Base-by-base conservation (phyloP, 1,140 invertebrate genomes). In the Habropoda laboriosa region DNA sequence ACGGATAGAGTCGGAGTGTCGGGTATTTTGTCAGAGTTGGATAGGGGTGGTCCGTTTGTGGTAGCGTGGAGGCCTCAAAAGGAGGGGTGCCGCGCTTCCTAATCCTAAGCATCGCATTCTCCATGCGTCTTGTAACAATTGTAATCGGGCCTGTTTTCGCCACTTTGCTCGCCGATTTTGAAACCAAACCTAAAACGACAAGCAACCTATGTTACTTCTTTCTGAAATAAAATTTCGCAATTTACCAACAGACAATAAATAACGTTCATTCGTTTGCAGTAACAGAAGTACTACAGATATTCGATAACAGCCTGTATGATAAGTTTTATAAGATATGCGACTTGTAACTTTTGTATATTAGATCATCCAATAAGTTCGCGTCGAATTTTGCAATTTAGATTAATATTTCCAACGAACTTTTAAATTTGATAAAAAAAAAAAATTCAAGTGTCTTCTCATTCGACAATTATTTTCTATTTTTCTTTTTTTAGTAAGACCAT, bases 151-250 rank as follows among this genome's bases (percentile, higher is more conserved):
- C 88, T 97, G 96, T 88, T 97, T 97, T 42, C 97, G 94, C 97
- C 97, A 97, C 89, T 98, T 97, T 16, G 97, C 97, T 68, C 97
- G 93, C n/a, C 97, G 94, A 88, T 97, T 97, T 94, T 97, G 97
- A 92, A 97, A 97, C 97, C 97, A 97, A n/a, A 98, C 97, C 96
- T 93, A 60, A 30, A 71, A 78, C 1, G 16, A 13, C 12, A 16
- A 35, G 16, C 16, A 21, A 47, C 21, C 6, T 6, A 1, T 4
- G 1, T 35, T 71, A 40, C 21, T 18, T 38, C 6, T 10, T 49
- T n/a, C 30, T 7, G 2, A 16, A 18, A 32, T 16, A 16, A 70
- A 40, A 38, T 24, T 49, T 21, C 7, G 35, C 35, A 42, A 32
- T 32, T 16, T 24, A 16, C 10, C 47, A 18, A 49, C 16, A 13